Percentiles rank a stretch among this genome's conserved stretches.
These are phyloP conservation scores for Drosophila sproati DNA, from an alignment of 1,140 invertebrate genomes.

Conservation along the genomic window DNA sequence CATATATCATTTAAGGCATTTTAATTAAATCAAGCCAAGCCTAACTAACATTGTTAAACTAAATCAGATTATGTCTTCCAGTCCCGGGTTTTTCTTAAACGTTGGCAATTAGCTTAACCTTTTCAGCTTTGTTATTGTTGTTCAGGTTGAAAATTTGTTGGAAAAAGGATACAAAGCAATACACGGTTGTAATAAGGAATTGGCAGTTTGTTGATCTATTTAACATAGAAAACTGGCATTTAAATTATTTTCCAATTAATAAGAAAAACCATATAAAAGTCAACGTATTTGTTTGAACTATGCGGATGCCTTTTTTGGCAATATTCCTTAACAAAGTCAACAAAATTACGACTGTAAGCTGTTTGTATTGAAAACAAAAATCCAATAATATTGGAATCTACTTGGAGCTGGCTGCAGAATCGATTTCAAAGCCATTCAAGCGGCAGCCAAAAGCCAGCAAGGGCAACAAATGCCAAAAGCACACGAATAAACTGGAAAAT, in stretches of 20 bases:
- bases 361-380: constrained; percentile 60
- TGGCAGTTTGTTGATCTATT: no score
- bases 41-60: no score
- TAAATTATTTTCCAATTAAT: neutral
- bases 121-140: no score
- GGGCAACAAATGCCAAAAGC: constrained; percentile 70
- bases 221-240: no score
- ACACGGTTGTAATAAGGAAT: no score
- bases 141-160: no score
- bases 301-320: neutral
- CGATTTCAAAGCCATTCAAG: constrained; percentile 65
- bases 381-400: constrained; percentile 60
- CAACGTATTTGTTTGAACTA: no score
- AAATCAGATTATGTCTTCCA: no score
- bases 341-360: constrained; percentile 21
- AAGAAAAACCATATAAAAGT: neutral
- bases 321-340: neutral
- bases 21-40: constrained; percentile 48
- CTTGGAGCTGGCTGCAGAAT: constrained; percentile 39
- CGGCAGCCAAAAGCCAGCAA: constrained; percentile 65
- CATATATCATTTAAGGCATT: constrained; percentile 53
- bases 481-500: constrained; percentile 41
- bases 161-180: no score
- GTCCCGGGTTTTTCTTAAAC: no score
- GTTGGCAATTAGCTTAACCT: no score